Base-by-base conservation (phyloP, 2,113 vertebrate species). In the Castor canadensis region DNA sequence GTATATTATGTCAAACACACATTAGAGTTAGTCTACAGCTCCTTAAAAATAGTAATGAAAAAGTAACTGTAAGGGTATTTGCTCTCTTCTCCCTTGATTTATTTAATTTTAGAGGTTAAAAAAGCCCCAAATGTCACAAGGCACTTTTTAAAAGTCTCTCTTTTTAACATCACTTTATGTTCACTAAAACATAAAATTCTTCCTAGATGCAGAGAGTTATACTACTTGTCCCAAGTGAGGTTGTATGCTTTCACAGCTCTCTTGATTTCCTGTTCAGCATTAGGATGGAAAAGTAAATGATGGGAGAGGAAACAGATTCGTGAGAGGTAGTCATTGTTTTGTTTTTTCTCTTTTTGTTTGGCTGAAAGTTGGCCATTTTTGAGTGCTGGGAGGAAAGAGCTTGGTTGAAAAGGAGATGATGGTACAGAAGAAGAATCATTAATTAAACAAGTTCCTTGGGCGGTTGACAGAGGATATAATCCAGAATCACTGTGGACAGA, bases 121-220 rank as follows among this genome's bases (percentile, higher is more conserved):
- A 3, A 32, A 54, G 69, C 1, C 72, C 58, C 58, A 28, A 6
- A n/a, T n/a, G n/a, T 47, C 45, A 54, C 17, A 58, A 67, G 22
- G 60, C 22, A 81, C 26, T 94, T 75, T 47, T 52, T 77, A 88
- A 76, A 83, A 54, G 40, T 89, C 49, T 19, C 8, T n/a, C 3
- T 83, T 84, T 76, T 26, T 38, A 54, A 86, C n/a, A 72, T 71
- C 3, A 89, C 56, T 80, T 71, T 30, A 54, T 88, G n/a, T 32
- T 79, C 96, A 87, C 79, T 60, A 26, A 94, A 88, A 76, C n/a
- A 73, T 45, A 54, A 93, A 49, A 85, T 28, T 80, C 8, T 47
- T 7, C 20, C 54, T 8, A 10, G 8, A 9, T 47, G 7, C 19
- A 72, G 80, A 95, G 54, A 67, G 1, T 75, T 45, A 58, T 1